Conservation (phyloP, 2,888 invertebrate genomes). For the Zaprionus obscuricornis region DNA sequence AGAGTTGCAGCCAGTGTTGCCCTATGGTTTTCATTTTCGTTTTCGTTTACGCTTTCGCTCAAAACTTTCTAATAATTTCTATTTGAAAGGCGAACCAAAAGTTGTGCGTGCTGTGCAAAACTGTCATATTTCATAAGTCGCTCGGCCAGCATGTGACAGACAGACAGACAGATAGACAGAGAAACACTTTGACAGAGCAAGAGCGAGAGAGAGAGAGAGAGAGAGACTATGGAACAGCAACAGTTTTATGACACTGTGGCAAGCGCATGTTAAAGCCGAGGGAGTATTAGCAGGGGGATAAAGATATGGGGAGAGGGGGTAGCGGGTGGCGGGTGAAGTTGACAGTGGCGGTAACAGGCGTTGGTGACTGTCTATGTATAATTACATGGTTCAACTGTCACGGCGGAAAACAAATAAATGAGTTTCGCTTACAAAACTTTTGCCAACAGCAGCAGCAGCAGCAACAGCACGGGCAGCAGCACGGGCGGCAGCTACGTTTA, state of each 20-base stretch:
- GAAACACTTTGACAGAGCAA: background rate
- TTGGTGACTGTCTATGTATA: slow-evolving; percentile 62
- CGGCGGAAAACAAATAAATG: slow-evolving; percentile 71
- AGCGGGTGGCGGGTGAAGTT: background rate
- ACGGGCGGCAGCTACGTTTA: slow-evolving; percentile 8
- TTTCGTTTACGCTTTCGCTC: slow-evolving; percentile 54
- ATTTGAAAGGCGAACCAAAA: slow-evolving; percentile 68
- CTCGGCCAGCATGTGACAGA: slow-evolving; percentile 12
- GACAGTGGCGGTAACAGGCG: background rate
- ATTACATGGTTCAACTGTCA: slow-evolving; percentile 77
- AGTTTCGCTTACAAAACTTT: slow-evolving; percentile 59
- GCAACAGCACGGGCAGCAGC: background rate
- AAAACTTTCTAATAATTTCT: slow-evolving; percentile 72
- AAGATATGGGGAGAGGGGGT: background rate
- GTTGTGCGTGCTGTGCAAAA: slow-evolving; percentile 72
- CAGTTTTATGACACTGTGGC: slow-evolving; percentile 3
- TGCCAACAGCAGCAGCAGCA: slow-evolving; percentile 11
- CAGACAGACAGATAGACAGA: too few species aligned
- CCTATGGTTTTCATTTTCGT: slow-evolving; percentile 30
- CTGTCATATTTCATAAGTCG: slow-evolving; percentile 74
- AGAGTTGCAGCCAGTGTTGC: slow-evolving; percentile 22
- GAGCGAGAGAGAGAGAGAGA: background rate
- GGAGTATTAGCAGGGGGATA: background rate
- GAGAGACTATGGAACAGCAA: background rate
- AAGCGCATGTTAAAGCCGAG: slow-evolving; percentile 18